These are phyloP conservation scores for Meteorus sp. DNA, from an alignment of 1,140 invertebrate species.

Conservation along the genomic window DNA sequence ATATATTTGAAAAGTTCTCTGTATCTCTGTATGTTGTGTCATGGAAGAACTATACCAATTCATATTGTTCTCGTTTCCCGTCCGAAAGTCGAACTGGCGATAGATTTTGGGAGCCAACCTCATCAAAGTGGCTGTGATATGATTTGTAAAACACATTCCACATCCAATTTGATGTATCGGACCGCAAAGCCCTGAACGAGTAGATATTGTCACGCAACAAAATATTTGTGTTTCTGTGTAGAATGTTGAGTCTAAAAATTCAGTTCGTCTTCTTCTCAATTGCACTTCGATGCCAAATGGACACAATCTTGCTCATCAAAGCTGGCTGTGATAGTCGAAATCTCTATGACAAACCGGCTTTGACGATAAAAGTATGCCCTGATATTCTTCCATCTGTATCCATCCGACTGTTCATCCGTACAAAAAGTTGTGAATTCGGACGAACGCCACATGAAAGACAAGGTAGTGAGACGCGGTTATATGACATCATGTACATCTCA, in stretches of 20 bases:
- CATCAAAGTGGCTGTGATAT: slow-evolving; percentile 85
- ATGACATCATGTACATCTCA: slow-evolving; percentile 78
- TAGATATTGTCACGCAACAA: slow-evolving; percentile 3
- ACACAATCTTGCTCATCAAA: slow-evolving; percentile 76
- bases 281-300: too few species aligned
- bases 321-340: slow-evolving; percentile 80
- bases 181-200: slow-evolving; percentile 48
- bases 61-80: neutral
- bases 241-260: too few species aligned
- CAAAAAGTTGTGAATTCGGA: slow-evolving; percentile 4
- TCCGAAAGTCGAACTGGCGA: slow-evolving; percentile 34
- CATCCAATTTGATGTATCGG: slow-evolving; percentile 72
- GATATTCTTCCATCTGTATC: neutral
- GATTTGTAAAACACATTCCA: slow-evolving; percentile 66
- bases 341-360: slow-evolving; percentile 78
- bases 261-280: too few species aligned
- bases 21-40: too few species aligned
- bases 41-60: neutral
- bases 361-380: slow-evolving; percentile 65
- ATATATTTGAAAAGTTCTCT: too few species aligned
- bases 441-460: slow-evolving; percentile 81
- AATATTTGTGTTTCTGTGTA: too few species aligned
- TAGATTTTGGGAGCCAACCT: slow-evolving; percentile 62
- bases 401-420: neutral
- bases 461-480: slow-evolving; percentile 81